Evolutionary conservation across 2,888 invertebrate species (phyloP).

Genomic region (Phasia obesa): DNA sequence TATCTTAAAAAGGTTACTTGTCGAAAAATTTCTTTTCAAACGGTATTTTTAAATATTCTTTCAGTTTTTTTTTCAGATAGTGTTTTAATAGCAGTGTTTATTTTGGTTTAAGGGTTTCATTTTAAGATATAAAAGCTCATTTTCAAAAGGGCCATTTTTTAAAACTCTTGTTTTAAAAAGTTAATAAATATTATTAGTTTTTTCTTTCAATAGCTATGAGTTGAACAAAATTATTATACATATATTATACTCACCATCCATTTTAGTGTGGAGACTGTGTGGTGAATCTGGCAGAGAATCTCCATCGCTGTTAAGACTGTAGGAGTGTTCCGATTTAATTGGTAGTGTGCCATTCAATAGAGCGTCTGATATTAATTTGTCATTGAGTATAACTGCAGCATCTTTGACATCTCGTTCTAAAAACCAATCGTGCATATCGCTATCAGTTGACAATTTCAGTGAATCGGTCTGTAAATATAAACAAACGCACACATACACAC

Average conservation of each 20-base stretch:
- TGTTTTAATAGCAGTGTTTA: too few species aligned
- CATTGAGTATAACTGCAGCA: conserved; percentile 89
- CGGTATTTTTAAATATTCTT: too few species aligned
- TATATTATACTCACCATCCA: conserved; percentile 86
- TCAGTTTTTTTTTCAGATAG: too few species aligned
- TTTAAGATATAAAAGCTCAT: too few species aligned
- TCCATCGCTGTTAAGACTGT: conserved; percentile 90
- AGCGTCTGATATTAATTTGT: conserved; percentile 88
- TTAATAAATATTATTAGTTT: too few species aligned
- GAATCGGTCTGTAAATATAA: conserved; percentile 85
- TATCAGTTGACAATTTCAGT: conserved; percentile 85
- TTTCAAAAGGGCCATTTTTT: too few species aligned
- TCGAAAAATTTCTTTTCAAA: too few species aligned
- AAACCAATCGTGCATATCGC: conserved; percentile 87
- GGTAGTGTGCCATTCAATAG: conserved; percentile 88
- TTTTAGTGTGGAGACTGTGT: conserved; percentile 86
- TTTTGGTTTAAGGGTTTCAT: too few species aligned
- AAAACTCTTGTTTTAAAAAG: too few species aligned
- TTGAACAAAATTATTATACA: conserved; percentile 74
- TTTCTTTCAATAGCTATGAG: too few species aligned
- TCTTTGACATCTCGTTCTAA: conserved; percentile 87
- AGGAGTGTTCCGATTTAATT: conserved; percentile 96
- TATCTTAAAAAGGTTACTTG: too few species aligned
- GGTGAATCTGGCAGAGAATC: conserved; percentile 89
- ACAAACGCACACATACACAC: neutral